phyloP scores from a whole-genome alignment of 1,140 invertebrate species.

The Drosophila gunungcola region DNA sequence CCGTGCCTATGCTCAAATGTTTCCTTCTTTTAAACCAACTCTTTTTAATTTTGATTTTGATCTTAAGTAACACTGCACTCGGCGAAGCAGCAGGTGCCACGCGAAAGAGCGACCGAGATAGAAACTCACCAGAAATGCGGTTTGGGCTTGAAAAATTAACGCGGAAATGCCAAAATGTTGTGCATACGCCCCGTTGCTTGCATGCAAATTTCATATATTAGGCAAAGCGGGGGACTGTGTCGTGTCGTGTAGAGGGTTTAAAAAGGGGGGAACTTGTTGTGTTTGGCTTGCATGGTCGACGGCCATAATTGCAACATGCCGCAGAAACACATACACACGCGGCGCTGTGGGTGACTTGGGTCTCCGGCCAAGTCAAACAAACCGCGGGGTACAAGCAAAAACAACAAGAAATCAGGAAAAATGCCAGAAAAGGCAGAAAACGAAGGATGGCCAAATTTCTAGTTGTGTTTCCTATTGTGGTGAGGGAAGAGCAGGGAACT shows the following conservation, averaged over 20 bases:
- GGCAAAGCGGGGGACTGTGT: constrained; percentile 22
- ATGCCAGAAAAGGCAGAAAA: constrained; percentile 9
- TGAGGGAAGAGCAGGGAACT: background rate
- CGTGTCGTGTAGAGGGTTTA: constrained; percentile 6
- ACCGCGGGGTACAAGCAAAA: constrained; percentile 56
- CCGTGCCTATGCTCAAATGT: background rate
- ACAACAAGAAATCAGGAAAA: constrained; percentile 22
- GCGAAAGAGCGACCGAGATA: background rate
- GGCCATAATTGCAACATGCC: constrained; percentile 83
- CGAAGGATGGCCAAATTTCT: constrained; percentile 34
- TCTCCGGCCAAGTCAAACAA: constrained; percentile 73
- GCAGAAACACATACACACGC: constrained; percentile 26
- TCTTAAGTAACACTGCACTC: constrained; percentile 5
- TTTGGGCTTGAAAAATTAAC: constrained; percentile 61
- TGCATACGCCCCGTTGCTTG: constrained; percentile 70
- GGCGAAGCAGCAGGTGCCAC: constrained; percentile 2
- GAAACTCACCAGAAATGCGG: constrained; percentile 7
- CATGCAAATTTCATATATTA: constrained; percentile 75
- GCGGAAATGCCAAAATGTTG: constrained; percentile 72
- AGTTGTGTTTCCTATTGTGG: background rate
- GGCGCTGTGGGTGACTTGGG: constrained; percentile 1
- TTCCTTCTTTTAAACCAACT: background rate
- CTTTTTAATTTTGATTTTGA: constrained; percentile 13
- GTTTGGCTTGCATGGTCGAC: constrained; percentile 71
- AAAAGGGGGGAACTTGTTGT: constrained; percentile 19